Evolutionary conservation across 2,797 vertebrate species (phyloP), one percentile per base, ranked within the genome.

Genomic region (Sebastes diaconus): DNA sequence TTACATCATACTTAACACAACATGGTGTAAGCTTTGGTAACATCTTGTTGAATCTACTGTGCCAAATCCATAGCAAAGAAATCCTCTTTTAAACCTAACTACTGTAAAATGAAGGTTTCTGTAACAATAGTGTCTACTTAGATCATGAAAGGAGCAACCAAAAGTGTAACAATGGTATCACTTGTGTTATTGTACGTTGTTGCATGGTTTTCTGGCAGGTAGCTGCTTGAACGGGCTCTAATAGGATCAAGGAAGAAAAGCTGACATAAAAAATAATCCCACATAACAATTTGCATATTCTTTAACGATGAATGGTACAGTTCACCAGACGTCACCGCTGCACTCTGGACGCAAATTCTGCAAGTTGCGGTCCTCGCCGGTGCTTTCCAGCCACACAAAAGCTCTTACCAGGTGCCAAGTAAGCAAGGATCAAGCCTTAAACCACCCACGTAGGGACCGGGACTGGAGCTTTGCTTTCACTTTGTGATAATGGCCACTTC

Each of bases 191-290:
- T 88, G 84, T 89, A 87, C 88, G 81, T 81, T 67, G 88, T 80
- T 84, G 75, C 91, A 68, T 61, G 77, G 61, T 70, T 84, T 89
- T 84, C 85, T 90, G 89, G 88, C 90, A 93, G 92, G 88, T 92
- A 83, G 83, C 77, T 76, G 79, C 85, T 89, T 75, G 75, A 93
- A 77, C 9, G 30, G 75, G 67, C 84, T 83, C 77, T 92, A 94
- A 94, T 90, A 94, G 91, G 94, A 93, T 95, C 91, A 91, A 88
- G 88, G 80, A 87, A 80, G 81, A 73, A 92, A 91, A 90, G 87
- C 93, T 91, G 92, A 94, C 93, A 93, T 91, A 70, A 92, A 92
- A 90, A 91, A 93, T 88, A 94, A 94, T 94, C 93, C 93, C 58
- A 83, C 74, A 73, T 87, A 93, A 92, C 90, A 94, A 92, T 93